A percentile compares a stretch with the other conserved stretches of the same genome.
These are phyloP conservation scores for Erinaceus europaeus DNA, from an alignment of 2,113 vertebrate genomes.

Conservation along the genomic window DNA sequence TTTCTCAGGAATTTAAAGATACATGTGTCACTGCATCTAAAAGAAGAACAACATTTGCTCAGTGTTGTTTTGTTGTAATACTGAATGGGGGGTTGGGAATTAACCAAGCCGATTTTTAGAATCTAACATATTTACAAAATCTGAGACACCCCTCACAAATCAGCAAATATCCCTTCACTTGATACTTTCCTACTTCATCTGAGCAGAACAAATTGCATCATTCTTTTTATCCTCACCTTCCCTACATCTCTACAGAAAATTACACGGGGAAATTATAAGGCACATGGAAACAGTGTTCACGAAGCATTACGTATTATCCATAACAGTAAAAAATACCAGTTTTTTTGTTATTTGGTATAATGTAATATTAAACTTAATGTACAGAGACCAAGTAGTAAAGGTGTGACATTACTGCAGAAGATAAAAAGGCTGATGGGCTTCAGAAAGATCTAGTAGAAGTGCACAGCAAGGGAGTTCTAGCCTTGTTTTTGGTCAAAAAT, in stretches of 20 bases:
- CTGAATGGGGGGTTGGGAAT: too few species aligned
- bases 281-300: background rate
- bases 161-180: background rate
- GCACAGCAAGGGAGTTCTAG: background rate
- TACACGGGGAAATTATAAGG: background rate
- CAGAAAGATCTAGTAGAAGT: background rate
- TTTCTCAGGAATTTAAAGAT: background rate
- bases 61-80: too few species aligned
- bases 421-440: background rate
- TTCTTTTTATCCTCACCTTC: background rate
- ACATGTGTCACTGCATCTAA: rapidly evolving
- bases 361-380: background rate
- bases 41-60: too few species aligned
- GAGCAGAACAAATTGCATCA: background rate
- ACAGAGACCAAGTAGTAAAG: background rate
- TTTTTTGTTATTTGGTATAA: background rate
- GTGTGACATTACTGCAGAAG: background rate
- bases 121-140: background rate
- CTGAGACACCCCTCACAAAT: background rate
- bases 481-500: background rate
- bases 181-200: background rate
- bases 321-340: background rate
- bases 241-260: background rate
- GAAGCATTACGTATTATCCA: background rate
- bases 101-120: background rate